Conservation (phyloP, 2,797 vertebrate species). For the Gadopsis marmoratus region DNA sequence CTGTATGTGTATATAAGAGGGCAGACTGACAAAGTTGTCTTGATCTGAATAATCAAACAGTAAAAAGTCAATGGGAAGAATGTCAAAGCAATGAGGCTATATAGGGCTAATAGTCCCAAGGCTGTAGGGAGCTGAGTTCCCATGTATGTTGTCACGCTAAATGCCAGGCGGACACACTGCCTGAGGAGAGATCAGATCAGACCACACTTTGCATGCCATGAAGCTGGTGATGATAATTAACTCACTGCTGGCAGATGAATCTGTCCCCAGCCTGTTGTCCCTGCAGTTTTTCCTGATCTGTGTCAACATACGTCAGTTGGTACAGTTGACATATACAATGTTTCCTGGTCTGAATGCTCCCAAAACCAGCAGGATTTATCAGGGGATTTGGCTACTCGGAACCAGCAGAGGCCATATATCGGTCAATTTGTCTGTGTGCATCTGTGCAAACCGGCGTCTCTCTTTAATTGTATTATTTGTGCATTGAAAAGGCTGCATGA, state of each 20-base stretch:
- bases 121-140: neutral
- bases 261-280: constrained; percentile 34
- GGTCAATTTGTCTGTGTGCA: constrained; percentile 12
- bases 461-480: neutral
- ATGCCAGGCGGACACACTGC: constrained; percentile 19
- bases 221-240: constrained; percentile 38
- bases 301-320: constrained; percentile 29
- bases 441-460: constrained; percentile 10
- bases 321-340: constrained; percentile 28
- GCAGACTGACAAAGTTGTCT: neutral
- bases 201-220: constrained; percentile 26
- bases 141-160: constrained; percentile 8
- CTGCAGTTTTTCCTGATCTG: constrained; percentile 34
- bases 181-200: constrained; percentile 38
- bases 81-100: neutral
- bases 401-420: constrained; percentile 32
- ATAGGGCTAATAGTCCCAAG: neutral
- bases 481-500: neutral
- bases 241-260: constrained; percentile 29
- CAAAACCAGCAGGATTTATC: constrained; percentile 79
- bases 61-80: neutral
- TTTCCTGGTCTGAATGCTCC: constrained; percentile 42
- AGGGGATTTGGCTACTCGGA: constrained; percentile 64
- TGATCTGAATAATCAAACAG: neutral
- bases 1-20: neutral